A percentile compares a stretch with the other conserved stretches of the same genome.
Conservation (phyloP, 2,113 vertebrate species). For the Anoplopoma fimbria region DNA sequence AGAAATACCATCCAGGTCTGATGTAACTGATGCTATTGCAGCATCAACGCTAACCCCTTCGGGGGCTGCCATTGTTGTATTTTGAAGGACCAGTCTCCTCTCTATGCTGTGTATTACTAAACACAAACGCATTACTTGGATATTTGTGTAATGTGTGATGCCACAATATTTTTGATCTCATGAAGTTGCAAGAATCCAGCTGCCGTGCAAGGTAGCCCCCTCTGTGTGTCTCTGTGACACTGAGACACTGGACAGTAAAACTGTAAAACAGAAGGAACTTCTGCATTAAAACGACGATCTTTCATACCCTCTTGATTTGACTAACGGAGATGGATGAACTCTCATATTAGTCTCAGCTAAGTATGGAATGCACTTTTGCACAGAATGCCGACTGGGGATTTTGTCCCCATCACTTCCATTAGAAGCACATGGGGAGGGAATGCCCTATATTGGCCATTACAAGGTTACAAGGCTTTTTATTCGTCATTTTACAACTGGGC, state of each 20-base stretch:
- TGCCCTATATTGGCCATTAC: neutral
- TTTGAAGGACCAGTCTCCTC: neutral
- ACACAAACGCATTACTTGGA: neutral
- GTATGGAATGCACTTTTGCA: neutral
- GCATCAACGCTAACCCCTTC: neutral
- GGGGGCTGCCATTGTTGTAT: neutral
- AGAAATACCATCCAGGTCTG: neutral
- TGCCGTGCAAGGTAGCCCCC: no score
- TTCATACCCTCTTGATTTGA: neutral
- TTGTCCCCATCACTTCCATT: neutral
- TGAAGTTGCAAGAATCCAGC: neutral
- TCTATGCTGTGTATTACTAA: neutral
- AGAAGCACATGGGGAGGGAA: neutral
- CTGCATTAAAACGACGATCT: neutral
- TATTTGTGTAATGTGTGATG: neutral
- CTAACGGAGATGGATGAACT: neutral
- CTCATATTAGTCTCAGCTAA: neutral
- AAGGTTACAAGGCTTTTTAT: no score
- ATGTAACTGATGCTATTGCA: neutral
- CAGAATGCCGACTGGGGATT: neutral
- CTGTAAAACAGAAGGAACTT: neutral
- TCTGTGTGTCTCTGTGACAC: constrained; percentile 9
- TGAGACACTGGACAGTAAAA: constrained; percentile 7
- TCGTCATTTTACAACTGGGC: neutral
- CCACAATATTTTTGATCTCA: neutral